Conservation (phyloP, 2,888 invertebrate species). For the Ectropis crepuscularia region DNA sequence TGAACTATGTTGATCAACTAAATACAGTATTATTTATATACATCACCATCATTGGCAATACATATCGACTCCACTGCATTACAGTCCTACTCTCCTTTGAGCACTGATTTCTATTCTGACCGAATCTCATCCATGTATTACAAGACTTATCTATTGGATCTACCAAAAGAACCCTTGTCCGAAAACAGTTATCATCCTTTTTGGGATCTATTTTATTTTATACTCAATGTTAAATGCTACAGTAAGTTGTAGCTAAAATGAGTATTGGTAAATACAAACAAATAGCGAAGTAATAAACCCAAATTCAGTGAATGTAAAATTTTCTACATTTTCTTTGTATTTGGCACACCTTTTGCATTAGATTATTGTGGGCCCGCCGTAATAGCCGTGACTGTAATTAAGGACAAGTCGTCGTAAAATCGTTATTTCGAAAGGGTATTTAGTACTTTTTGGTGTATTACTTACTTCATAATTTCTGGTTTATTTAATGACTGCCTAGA, state of each 20-base stretch:
- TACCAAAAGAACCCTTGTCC: too few species aligned
- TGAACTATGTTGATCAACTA: too few species aligned
- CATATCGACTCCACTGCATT: too few species aligned
- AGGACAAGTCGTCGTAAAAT: conserved; percentile 38
- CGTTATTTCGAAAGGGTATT: conserved; percentile 27
- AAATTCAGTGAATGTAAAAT: conserved; percentile 30
- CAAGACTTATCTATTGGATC: too few species aligned
- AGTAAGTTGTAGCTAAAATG: conserved; percentile 28
- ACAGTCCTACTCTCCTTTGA: too few species aligned
- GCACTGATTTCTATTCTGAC: too few species aligned
- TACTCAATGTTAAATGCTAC: too few species aligned
- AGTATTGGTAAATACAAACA: conserved; percentile 36
- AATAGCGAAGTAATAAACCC: conserved; percentile 31
- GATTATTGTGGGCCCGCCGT: conserved; percentile 39
- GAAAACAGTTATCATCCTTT: too few species aligned
- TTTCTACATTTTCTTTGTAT: conserved; percentile 37
- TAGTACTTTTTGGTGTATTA: background rate
- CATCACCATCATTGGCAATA: too few species aligned
- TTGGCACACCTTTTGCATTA: conserved; percentile 53
- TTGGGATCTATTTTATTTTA: too few species aligned
- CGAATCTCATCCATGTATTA: too few species aligned
- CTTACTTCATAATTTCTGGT: conserved; percentile 22
- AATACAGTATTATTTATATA: too few species aligned
- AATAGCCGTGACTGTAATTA: conserved; percentile 48
- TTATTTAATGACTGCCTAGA: background rate